Conservation (phyloP, 2,888 invertebrate genomes). For the Leptopilina drosophilae region DNA sequence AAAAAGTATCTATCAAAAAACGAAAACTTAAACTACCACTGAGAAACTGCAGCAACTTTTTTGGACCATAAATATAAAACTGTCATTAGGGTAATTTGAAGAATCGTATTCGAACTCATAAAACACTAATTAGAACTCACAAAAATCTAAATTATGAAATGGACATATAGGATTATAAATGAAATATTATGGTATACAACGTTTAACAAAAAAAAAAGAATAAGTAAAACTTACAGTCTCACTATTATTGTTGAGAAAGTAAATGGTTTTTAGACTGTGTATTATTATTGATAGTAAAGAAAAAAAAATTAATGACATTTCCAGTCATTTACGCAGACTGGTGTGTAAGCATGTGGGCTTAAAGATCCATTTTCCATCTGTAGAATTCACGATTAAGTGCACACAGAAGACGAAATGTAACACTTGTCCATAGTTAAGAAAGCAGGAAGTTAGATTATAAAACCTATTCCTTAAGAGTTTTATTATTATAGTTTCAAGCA, state of each 20-base stretch:
- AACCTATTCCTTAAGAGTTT: background rate
- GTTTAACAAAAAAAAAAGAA: background rate
- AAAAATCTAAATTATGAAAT: no score
- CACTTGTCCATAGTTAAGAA: slow-evolving; percentile 33
- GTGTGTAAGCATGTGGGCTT: slow-evolving; percentile 29
- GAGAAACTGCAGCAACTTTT: no score
- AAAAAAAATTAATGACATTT: slow-evolving; percentile 14
- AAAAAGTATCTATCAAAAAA: no score
- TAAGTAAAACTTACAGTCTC: background rate
- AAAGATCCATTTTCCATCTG: slow-evolving; percentile 1
- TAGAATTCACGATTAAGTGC: slow-evolving; percentile 17
- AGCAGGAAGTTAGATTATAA: slow-evolving; percentile 27
- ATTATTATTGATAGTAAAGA: background rate
- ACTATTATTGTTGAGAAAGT: background rate
- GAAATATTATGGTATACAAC: background rate
- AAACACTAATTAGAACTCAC: no score
- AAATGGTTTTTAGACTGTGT: background rate
- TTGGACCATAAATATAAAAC: no score
- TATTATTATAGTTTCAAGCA: slow-evolving; percentile 21
- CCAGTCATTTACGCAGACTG: background rate
- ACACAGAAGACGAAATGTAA: slow-evolving; percentile 25
- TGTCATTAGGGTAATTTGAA: no score
- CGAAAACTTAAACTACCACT: no score
- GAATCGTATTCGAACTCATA: no score
- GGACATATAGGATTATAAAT: background rate